Conservation (phyloP, 2,113 vertebrate genomes). For the Calcarius ornatus region DNA sequence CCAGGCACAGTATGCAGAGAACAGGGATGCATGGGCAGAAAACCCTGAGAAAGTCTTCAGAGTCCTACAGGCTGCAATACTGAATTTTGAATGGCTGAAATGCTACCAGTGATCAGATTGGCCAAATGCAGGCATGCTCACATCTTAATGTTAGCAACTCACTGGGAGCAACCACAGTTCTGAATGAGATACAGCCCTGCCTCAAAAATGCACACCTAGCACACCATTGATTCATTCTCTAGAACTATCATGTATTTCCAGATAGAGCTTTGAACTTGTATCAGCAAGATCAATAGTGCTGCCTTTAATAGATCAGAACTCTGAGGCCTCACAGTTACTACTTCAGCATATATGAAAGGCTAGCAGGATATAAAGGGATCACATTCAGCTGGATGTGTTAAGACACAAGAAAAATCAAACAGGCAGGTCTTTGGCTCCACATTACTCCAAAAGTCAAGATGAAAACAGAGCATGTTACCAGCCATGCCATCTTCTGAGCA, state of each 20-base stretch:
- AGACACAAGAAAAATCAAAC: not conserved
- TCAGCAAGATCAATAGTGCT: constrained; percentile 9
- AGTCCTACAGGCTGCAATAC: not conserved
- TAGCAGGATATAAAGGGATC: not conserved
- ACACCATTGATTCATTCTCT: not conserved
- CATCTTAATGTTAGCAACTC: not conserved
- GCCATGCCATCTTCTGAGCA: not conserved
- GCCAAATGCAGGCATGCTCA: not conserved
- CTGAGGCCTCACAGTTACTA: not conserved
- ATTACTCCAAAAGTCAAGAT: not conserved
- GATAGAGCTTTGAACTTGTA: not conserved
- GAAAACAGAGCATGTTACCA: not conserved
- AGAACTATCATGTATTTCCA: not conserved
- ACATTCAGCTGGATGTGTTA: not conserved
- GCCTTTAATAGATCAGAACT: not conserved
- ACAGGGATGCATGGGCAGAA: not conserved
- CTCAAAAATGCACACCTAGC: not conserved
- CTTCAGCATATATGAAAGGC: not conserved
- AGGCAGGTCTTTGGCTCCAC: not conserved
- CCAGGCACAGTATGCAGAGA: not conserved
- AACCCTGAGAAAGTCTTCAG: not conserved
- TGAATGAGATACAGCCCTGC: not conserved
- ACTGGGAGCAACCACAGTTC: not conserved
- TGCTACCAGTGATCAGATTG: not conserved
- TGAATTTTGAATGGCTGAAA: not conserved